These are phyloP conservation scores for Perizoma affinitatum DNA, from an alignment of 2,888 invertebrate species.

Conservation along the genomic window DNA sequence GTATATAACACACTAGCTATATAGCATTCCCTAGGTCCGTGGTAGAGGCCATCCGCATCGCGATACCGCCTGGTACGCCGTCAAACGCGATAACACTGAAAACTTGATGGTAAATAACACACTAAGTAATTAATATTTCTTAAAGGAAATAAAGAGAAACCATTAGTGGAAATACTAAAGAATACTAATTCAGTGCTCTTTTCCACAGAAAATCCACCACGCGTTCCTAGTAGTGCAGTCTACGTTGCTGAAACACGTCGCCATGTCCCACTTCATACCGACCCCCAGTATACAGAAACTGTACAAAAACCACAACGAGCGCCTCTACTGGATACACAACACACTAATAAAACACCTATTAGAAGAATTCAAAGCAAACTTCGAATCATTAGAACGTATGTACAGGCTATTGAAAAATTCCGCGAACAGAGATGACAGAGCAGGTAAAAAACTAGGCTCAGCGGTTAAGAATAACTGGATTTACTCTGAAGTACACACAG, in stretches of 20 bases:
- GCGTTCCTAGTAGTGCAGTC: constrained; percentile 77
- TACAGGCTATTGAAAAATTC: constrained; percentile 72
- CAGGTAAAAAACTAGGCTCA: constrained; percentile 56
- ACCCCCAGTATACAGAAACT: constrained; percentile 47
- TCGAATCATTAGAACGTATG: constrained; percentile 67
- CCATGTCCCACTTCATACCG: constrained; percentile 66
- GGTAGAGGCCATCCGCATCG: too few relatives aligned
- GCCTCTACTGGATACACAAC: constrained; percentile 73
- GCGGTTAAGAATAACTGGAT: constrained; percentile 67
- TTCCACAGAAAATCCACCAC: constrained; percentile 77
- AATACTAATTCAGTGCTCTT: constrained; percentile 14
- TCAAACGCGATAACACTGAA: too few relatives aligned
- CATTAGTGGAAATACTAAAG: too few relatives aligned
- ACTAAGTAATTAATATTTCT: too few relatives aligned
- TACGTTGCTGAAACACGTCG: constrained; percentile 69
- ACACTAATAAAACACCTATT: constrained; percentile 56
- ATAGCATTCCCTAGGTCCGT: too few relatives aligned
- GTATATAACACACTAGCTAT: constrained; percentile 42
- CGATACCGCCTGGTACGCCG: too few relatives aligned
- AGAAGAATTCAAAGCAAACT: constrained; percentile 60
- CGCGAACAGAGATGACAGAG: constrained; percentile 50
- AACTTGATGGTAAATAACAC: constrained; percentile 40
- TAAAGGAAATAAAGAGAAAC: too few relatives aligned
- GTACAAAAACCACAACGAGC: constrained; percentile 74
- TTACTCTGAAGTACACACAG: constrained; percentile 75